These are phyloP conservation scores for Eupristina koningsbergeri DNA, from an alignment of 1,140 invertebrate species.

Conservation along the genomic window DNA sequence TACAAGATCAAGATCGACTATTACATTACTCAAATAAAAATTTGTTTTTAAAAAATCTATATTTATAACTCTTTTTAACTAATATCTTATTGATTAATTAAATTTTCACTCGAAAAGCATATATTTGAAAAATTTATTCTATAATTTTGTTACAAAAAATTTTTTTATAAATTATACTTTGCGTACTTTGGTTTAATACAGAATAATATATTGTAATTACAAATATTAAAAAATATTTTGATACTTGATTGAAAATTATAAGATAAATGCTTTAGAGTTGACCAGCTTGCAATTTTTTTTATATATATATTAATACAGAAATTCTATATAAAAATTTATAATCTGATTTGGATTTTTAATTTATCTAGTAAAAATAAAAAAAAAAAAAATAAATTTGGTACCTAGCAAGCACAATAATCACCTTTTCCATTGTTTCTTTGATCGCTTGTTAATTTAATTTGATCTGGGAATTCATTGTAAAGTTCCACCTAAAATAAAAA, in stretches of 20 bases:
- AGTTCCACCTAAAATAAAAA: slow-evolving; percentile 82
- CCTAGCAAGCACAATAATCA: slow-evolving; percentile 86
- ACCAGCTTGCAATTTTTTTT: slow-evolving; percentile 52
- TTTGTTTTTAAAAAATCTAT: slow-evolving; percentile 6
- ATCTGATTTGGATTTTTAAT: slow-evolving; percentile 65
- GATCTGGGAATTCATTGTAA: slow-evolving; percentile 97
- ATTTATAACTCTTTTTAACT: not conserved
- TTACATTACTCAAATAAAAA: not conserved
- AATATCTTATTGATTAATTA: not conserved
- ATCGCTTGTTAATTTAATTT: slow-evolving; percentile 87
- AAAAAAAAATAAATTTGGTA: slow-evolving; percentile 63
- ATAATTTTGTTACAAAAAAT: too few relatives aligned
- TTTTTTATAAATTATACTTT: not conserved
- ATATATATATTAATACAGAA: slow-evolving; percentile 55
- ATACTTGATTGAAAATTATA: slow-evolving; percentile 33
- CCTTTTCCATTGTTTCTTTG: slow-evolving; percentile 78
- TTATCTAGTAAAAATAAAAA: slow-evolving; percentile 60
- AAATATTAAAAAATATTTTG: slow-evolving; percentile 23
- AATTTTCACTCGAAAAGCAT: too few relatives aligned
- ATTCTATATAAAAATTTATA: slow-evolving; percentile 64
- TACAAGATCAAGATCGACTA: slow-evolving; percentile 34
- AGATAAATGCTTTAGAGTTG: slow-evolving; percentile 46
- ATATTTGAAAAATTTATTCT: too few relatives aligned
- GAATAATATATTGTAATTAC: slow-evolving; percentile 37
- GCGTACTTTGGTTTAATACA: slow-evolving; percentile 2